Base-by-base conservation (phyloP, 2,888 invertebrate species). In the Drosophila macrothrix region DNA sequence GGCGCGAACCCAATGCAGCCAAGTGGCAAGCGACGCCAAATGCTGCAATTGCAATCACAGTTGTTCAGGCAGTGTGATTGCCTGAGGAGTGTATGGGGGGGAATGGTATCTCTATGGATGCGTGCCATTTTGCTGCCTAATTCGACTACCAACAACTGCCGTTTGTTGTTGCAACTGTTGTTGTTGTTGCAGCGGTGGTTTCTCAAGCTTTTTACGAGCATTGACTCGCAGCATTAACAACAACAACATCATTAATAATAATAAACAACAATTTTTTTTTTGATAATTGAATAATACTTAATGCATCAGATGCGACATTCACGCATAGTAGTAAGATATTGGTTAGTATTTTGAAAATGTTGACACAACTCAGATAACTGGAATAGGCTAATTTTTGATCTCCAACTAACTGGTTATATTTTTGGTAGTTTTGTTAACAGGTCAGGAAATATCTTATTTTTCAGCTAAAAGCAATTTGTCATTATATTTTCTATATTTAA, bases 101-200 rank as follows among this genome's bases (percentile, higher is more conserved):
- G 31, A 28, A 62, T 37, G 76, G 60, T 55, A 79, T 64, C 70
- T 81, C 70, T 86, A 90, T 86, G 74, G 86, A 86, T 90, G 86
- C 90, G 86, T 86, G 90, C 85, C 88, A 85, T 88, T 88, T 90
- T 83, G 86, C 73, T 81, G 88, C 75, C 76, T 76, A 83, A 85
- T 88, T 80, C 86, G 76, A 85, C 85, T 90, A 86, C 85, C 85
- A 83, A 81, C 81, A 86, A 78, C 73, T 80, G 85, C 55, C 58
- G 46, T 37, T 58, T 50, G 37, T 35, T 28, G 67, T n/a, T 43
- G 41, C 33, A 43, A n/a, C 25, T 43, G 50, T 25, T n/a, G 43
- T 22, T 25, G 43, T 25, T 46, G 46, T 46, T 46, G 46, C 25
- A 25, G 16, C 53, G 55, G 43, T 65, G 58, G 76, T 84, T 76